Conservation (phyloP, 1,140 invertebrate genomes). For the Ylistrum balloti region DNA sequence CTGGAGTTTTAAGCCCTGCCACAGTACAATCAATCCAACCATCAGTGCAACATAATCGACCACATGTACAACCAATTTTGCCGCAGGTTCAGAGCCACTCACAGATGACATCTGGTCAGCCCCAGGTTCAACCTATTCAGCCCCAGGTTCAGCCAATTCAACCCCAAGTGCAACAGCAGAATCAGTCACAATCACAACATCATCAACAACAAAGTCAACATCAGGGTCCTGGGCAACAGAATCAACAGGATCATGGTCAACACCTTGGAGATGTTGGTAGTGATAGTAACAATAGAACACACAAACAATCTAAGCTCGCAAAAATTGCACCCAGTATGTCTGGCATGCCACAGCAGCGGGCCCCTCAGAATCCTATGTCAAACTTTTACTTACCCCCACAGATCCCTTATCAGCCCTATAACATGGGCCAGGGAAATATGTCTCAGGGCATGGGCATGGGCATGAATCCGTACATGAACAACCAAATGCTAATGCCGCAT, state of each 20-base stretch:
- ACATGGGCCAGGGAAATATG: not conserved
- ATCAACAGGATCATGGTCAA: conserved; percentile 19
- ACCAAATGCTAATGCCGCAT: not conserved
- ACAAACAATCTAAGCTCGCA: conserved; percentile 43
- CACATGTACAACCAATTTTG: conserved; percentile 42
- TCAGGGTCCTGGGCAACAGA: not conserved
- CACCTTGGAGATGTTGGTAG: not conserved
- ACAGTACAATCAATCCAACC: not conserved
- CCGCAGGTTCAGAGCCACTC: conserved; percentile 32
- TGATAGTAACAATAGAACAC: not conserved
- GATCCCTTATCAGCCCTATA: conserved; percentile 11
- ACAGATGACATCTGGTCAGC: conserved; percentile 36
- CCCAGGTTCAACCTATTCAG: conserved; percentile 36
- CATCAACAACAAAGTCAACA: conserved; percentile 19
- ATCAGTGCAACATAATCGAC: conserved; percentile 45
- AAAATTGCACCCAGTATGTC: conserved; percentile 9
- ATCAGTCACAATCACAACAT: conserved; percentile 6
- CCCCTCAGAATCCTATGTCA: conserved; percentile 32
- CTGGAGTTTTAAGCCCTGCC: conserved; percentile 43
- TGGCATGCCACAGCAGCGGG: not conserved
- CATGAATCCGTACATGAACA: not conserved
- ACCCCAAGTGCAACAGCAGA: conserved; percentile 43
- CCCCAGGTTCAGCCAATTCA: conserved; percentile 44
- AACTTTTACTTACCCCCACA: conserved; percentile 34
- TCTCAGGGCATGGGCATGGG: conserved; percentile 2